Evolutionary conservation across 1,140 invertebrate genomes (phyloP).

Genomic region (Drosophila murphyi): DNA sequence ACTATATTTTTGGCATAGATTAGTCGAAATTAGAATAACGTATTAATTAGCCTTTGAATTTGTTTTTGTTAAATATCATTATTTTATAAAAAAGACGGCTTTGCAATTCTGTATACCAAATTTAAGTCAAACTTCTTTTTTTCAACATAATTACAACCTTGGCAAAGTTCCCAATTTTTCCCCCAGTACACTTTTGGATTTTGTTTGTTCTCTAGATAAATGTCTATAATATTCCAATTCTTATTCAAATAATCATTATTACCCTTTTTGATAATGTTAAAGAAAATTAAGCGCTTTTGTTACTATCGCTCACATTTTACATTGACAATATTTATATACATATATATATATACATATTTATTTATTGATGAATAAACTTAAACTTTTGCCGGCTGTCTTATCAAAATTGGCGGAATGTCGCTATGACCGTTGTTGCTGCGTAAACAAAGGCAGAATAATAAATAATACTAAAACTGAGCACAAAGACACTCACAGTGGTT

Average conservation of each 20-base stretch:
- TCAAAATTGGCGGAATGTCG: conserved; percentile 56
- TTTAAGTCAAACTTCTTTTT: no score
- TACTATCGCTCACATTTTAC: conserved; percentile 6
- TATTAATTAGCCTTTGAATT: no score
- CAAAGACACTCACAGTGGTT: conserved; percentile 41
- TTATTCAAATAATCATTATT: no score
- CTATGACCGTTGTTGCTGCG: conserved; percentile 33
- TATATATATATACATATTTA: conserved; percentile 13
- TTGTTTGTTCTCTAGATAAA: background rate
- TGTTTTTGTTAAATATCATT: no score
- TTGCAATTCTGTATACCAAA: no score
- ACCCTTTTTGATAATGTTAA: conserved; percentile 2
- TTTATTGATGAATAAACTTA: conserved; percentile 26
- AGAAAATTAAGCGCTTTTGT: conserved; percentile 29
- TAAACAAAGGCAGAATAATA: conserved; percentile 74
- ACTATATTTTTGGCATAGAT: no score
- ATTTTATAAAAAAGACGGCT: no score
- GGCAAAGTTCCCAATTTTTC: no score
- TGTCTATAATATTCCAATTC: background rate
- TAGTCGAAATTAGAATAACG: no score
- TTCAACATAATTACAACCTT: no score
- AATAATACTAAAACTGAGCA: conserved; percentile 55
- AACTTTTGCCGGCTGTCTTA: conserved; percentile 61
- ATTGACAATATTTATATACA: conserved; percentile 4
- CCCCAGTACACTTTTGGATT: no score